These are phyloP conservation scores for Salticus scenicus DNA, from an alignment of 2,888 invertebrate genomes.

Conservation along the genomic window DNA sequence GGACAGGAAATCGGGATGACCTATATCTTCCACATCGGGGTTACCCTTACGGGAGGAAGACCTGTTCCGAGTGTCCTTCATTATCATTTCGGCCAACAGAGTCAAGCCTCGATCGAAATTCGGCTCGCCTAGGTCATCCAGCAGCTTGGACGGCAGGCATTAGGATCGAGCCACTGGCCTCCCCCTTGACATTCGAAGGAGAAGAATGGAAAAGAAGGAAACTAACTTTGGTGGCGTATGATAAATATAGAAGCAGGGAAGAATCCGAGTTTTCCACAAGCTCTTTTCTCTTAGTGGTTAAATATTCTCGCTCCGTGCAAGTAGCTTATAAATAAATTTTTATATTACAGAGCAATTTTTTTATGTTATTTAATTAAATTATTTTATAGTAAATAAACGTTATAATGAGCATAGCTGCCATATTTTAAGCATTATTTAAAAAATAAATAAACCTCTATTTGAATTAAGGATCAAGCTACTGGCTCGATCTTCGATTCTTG, in stretches of 20 bases:
- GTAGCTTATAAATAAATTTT: no score
- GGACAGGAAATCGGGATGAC: constrained; percentile 60
- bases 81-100: constrained; percentile 47
- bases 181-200: background rate
- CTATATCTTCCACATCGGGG: constrained; percentile 58
- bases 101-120: constrained; percentile 43
- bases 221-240: no score
- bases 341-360: no score
- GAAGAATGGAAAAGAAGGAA: background rate
- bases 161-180: constrained; percentile 32
- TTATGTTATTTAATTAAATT: no score
- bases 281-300: no score
- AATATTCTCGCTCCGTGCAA: no score
- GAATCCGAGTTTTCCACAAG: no score
- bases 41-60: constrained; percentile 54
- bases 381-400: no score
- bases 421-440: no score
- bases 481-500: background rate
- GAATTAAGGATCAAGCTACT: constrained; percentile 29
- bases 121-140: constrained; percentile 43
- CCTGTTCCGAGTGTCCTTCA: constrained; percentile 55
- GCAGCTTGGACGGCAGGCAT: background rate
- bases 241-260: no score
- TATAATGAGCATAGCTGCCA: no score
- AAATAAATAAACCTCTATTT: no score